Conservation (phyloP, 2,888 invertebrate species). For the Tanytarsus gracilentus region DNA sequence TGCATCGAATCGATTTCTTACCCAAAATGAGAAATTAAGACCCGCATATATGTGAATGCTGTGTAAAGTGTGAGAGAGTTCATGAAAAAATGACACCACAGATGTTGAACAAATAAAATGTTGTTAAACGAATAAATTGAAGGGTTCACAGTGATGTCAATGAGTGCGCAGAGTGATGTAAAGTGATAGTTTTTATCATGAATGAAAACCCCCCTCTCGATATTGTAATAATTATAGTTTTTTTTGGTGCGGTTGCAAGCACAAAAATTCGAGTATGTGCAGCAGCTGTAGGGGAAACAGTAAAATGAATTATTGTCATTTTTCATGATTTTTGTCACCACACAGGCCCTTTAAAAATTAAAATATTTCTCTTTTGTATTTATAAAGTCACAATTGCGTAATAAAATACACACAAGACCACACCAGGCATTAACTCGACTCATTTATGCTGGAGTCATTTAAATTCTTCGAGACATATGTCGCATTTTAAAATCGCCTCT, state of each 20-base stretch:
- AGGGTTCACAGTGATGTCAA: constrained; percentile 4
- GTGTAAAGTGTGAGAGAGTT: constrained; percentile 27
- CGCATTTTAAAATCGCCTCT: constrained; percentile 17
- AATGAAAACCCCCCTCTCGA: not conserved
- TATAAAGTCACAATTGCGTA: not conserved
- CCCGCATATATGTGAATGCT: constrained; percentile 16
- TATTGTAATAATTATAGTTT: not conserved
- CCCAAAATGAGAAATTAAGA: not conserved
- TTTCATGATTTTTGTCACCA: too few species aligned
- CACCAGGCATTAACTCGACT: not conserved
- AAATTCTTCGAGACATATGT: constrained; percentile 24
- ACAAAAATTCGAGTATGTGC: too few species aligned
- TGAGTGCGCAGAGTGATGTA: constrained; percentile 4
- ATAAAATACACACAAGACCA: not conserved
- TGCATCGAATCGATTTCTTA: constrained; percentile 24
- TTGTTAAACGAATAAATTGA: constrained; percentile 20
- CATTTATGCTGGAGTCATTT: not conserved
- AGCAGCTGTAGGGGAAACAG: too few species aligned
- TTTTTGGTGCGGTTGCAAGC: too few species aligned
- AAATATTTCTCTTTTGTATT: not conserved
- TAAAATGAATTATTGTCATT: too few species aligned
- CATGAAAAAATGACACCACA: constrained; percentile 22
- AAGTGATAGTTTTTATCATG: constrained; percentile 10
- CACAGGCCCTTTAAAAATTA: too few species aligned
- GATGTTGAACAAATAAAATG: constrained; percentile 27